Conservation (phyloP, 2,797 vertebrate genomes). For the Mormyrus proboscirostris region DNA sequence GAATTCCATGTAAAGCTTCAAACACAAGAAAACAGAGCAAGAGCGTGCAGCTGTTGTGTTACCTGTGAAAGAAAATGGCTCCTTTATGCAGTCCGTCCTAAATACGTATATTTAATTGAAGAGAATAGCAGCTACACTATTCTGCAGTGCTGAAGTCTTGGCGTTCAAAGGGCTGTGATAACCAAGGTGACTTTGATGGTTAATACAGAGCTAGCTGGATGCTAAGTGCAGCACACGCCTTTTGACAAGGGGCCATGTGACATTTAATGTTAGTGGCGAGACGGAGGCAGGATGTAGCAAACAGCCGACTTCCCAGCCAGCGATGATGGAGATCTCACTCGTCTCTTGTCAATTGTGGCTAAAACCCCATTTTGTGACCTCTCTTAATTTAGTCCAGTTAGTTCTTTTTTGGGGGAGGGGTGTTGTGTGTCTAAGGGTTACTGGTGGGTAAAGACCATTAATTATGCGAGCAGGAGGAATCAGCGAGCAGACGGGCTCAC, state of each 20-base stretch:
- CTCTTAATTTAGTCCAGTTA: background rate
- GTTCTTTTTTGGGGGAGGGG: background rate
- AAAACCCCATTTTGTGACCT: background rate
- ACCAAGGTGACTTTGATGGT: background rate
- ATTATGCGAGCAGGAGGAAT: conserved; percentile 7
- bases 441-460: background rate
- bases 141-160: background rate
- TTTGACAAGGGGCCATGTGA: background rate
- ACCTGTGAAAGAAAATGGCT: background rate
- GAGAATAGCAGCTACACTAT: background rate
- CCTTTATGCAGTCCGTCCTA: background rate
- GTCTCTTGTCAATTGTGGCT: background rate
- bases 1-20: conserved; percentile 16
- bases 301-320: background rate
- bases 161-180: background rate
- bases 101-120: background rate
- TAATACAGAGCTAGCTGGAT: background rate
- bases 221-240: background rate
- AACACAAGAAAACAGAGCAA: conserved; percentile 10
- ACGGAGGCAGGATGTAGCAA: background rate
- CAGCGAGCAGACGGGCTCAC: conserved; percentile 11
- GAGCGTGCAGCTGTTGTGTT: background rate
- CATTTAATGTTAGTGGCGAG: background rate
- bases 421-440: background rate
- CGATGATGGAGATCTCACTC: background rate